Base-by-base conservation (phyloP, 2,888 invertebrate genomes). In the Cataglyphis albicans region DNA sequence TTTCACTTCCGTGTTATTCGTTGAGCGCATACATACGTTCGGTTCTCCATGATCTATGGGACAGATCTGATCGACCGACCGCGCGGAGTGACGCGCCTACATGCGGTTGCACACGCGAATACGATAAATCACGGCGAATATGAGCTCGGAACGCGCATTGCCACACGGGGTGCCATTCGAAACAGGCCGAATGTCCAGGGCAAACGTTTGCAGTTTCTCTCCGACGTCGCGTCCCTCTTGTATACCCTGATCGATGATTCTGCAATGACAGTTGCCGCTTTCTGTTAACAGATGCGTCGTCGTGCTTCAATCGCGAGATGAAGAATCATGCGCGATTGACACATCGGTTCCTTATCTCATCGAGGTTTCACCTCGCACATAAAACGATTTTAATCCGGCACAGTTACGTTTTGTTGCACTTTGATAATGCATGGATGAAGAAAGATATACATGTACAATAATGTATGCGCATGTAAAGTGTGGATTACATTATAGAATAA, bases 51-150 rank as follows among this genome's bases (percentile, higher is more conserved):
- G 88, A 89, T 90, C 88, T 87, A 90, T 82, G 88, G 82, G 76
- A 32, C 72, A 75, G 85, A 83, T 84, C 81, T 74, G 87, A 87
- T 89, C 83, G 84, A 78, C 82, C 70, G 87, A 82, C 85, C 65
- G 81, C 81, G 83, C 82, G 75, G 78, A 81, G 81, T 87, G 87
- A 83, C 84, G 86, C 84, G 83, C 38, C 73, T 88, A 81, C 85
- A 64, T 83, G 88, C 82, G 90, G 89, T 78, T 83, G 87, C 85
- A 82, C 84, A 84, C 82, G 87, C 86, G 89, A 89, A 86, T 86
- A 86, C 87, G 84, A 91, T 91, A 91, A 91, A 91, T 91, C 91
- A 90, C 68, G 73, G 81, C 80, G 89, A 91, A 88, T 91, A 91
- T 87, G 88, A 91, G 90, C 84, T 87, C 81, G 89, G 81, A 85